Base-by-base conservation (phyloP, 1,140 invertebrate species). In the Pemphigus obesinymphae region DNA sequence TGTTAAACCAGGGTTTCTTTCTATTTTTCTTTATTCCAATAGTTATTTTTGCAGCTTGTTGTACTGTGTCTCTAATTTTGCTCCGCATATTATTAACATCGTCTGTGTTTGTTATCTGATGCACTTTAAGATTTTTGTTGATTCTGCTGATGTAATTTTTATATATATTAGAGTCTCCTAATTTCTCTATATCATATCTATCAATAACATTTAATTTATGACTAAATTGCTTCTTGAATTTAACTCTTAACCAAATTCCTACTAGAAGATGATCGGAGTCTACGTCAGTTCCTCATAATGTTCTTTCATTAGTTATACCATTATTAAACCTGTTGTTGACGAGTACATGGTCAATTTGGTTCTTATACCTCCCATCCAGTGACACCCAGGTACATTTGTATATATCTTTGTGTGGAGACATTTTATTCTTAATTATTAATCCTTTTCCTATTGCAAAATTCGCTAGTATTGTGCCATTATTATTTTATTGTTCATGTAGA, bases 351-450 rank as follows among this genome's bases (percentile, higher is more conserved):
- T n/a, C n/a, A n/a, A n/a, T n/a, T n/a, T n/a, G n/a, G n/a, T n/a
- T n/a, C n/a, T n/a, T n/a, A n/a, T n/a, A n/a, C 7, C 72, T 31
- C 23, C 83, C 82, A 84, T 84, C 83, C 37, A 83, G 83, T 10
- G 85, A 82, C 4, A n/a, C n/a, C 84, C 83, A 84, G 6, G 82
- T 85, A 6, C 45, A 78, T 73, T 84, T 84, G 81, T 85, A 83
- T 53, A 85, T 85, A 50, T 55, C 53, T 55, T 55, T 55, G 23
- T 3, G 53, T 55, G 53, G n/a, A 0, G 26, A 3, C 53, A 26
- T 26, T 26, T 4, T 55, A 55, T 6, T 55, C 53, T 26, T 55
- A 6, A n/a, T n/a, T n/a, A n/a, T n/a, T n/a, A n/a, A n/a, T n/a
- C n/a, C n/a, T n/a, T n/a, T n/a, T n/a, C n/a, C 53, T 55, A 3